Base-by-base conservation (phyloP, 2,888 invertebrate species). In the Petrolisthes cinctipes region DNA sequence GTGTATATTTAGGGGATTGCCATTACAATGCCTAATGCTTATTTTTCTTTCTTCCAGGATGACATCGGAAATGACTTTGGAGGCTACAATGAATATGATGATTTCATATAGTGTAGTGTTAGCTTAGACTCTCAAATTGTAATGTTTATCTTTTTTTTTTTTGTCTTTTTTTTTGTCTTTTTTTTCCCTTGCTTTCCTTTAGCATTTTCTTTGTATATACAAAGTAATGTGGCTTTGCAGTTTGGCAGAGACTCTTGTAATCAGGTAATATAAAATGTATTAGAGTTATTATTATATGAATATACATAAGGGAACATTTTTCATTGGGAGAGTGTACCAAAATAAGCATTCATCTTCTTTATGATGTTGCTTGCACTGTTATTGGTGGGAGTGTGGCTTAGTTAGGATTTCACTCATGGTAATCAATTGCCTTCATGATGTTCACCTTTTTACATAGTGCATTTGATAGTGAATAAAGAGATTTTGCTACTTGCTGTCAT, bases 101-200 rank as follows among this genome's bases (percentile, higher is more conserved):
- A 90, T 81, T 90, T 90, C 87, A 90, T 90, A 80, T 90, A 89
- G 83, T 84, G 83, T 66, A n/a, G 71, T 71, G 71, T n/a, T n/a
- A n/a, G 17, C 71, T 20, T 71, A 71, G 71, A 71, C 20, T n/a
- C 71, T 71, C 71, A 11, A 71, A 71, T 71, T 71, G 20, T 71
- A 71, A n/a, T 11, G 11, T 71, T 71, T n/a, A 71, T n/a, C 3
- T 71, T n/a, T 3, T 61, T 61, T 61, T 1, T 61, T 61, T n/a
- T n/a, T n/a, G n/a, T n/a, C n/a, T n/a, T n/a, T n/a, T n/a, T n/a
- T n/a, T n/a, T n/a, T n/a, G n/a, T n/a, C n/a, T n/a, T n/a, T n/a
- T 61, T 17, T 61, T 61, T 17, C 17, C 17, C 17, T 61, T 61
- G 61, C 61, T 61, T 61, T 17, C 61, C 61, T 61, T 11, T 61